Conservation (phyloP, 1,140 invertebrate species). For the Bemisia tabaci region DNA sequence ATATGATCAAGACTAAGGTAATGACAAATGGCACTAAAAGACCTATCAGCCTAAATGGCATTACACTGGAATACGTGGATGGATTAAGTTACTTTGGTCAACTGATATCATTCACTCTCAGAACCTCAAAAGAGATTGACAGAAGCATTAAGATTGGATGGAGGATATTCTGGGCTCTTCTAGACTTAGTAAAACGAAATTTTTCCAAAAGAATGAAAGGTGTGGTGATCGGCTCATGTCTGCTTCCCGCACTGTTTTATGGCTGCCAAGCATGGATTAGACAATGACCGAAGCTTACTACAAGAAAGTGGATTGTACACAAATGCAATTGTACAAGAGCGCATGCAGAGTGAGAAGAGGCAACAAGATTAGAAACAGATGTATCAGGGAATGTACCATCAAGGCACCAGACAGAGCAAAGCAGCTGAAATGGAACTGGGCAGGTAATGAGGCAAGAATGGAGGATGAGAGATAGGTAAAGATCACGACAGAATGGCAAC, state of each 20-base stretch:
- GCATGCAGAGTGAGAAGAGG: background rate
- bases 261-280: constrained; percentile 15
- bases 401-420: constrained; percentile 1
- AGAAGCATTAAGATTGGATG: constrained; percentile 13
- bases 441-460: constrained; percentile 11
- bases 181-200: constrained; percentile 6
- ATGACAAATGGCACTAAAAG: constrained; percentile 6
- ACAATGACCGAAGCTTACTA: constrained; percentile 2
- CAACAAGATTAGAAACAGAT: constrained; percentile 7
- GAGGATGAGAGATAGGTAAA: constrained; percentile 9
- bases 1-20: constrained; percentile 11
- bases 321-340: constrained; percentile 8
- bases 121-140: constrained; percentile 6
- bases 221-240: constrained; percentile 6
- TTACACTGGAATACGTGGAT: constrained; percentile 8
- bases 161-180: constrained; percentile 13
- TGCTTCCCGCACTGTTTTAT: constrained; percentile 11
- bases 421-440: constrained; percentile 15
- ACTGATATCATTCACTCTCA: background rate
- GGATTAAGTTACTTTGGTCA: constrained; percentile 7
- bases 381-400: constrained; percentile 1
- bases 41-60: constrained; percentile 2
- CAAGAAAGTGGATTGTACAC: constrained; percentile 7
- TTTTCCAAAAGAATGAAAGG: constrained; percentile 1
- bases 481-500: constrained; percentile 5